Conservation (phyloP, 2,113 vertebrate genomes). For the Prunella himalayana region DNA sequence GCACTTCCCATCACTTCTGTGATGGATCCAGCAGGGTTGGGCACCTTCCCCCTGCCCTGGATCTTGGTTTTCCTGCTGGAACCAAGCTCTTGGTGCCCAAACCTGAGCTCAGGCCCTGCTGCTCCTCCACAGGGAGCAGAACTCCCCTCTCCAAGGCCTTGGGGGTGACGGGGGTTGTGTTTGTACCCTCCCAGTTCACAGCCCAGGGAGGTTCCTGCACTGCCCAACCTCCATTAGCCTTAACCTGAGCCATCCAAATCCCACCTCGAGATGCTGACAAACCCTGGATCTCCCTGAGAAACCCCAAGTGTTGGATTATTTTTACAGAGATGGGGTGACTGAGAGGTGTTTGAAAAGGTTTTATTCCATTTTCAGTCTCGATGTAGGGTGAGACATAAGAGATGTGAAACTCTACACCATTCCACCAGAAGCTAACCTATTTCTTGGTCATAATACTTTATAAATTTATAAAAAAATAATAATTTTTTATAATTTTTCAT, state of each 20-base stretch:
- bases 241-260: accelerated
- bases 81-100: not conserved
- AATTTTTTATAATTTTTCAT: not conserved
- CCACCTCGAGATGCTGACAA: not conserved
- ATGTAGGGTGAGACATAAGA: not conserved
- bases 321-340: not conserved
- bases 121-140: not conserved
- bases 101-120: not conserved
- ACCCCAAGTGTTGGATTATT: not conserved
- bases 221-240: not conserved
- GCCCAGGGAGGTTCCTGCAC: not conserved
- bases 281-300: accelerated
- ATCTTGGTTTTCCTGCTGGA: not conserved
- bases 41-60: not conserved
- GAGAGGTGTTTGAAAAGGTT: not conserved
- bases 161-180: not conserved
- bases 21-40: not conserved
- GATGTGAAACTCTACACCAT: not conserved
- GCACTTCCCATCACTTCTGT: not conserved
- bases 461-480: not conserved
- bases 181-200: not conserved
- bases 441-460: not conserved
- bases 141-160: too few species aligned
- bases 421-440: not conserved
- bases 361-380: not conserved